Conservation (phyloP, 2,113 vertebrate species). For the Procavia capensis region DNA sequence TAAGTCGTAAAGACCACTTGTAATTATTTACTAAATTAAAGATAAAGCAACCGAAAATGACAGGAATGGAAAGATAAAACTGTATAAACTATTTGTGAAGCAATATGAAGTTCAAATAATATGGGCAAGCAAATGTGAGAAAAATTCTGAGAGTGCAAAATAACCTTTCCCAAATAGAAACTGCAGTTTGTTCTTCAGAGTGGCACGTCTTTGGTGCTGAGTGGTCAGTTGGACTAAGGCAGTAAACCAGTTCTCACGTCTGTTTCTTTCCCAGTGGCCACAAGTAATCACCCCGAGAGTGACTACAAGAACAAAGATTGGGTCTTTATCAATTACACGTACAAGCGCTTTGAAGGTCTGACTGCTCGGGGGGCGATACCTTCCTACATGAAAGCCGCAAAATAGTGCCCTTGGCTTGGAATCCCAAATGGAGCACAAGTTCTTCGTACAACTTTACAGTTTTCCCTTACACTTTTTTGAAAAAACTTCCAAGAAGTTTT, state of each 20-base stretch:
- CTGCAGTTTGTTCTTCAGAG: neutral
- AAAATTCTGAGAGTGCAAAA: neutral
- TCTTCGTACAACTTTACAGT: slow-evolving; percentile 30
- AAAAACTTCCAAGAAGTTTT: slow-evolving; percentile 71
- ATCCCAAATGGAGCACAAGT: neutral
- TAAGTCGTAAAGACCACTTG: neutral
- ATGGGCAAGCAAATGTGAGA: neutral
- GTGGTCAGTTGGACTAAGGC: neutral
- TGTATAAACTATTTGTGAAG: neutral
- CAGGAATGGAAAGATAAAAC: neutral
- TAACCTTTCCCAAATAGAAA: neutral
- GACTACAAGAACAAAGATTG: slow-evolving; percentile 99
- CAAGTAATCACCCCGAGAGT: slow-evolving; percentile 94
- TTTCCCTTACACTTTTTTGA: slow-evolving; percentile 44
- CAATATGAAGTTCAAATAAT: slow-evolving; percentile 32
- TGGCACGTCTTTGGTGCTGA: neutral
- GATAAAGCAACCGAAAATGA: neutral
- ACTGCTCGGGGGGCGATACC: slow-evolving; percentile 97
- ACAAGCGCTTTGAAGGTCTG: slow-evolving; percentile 98
- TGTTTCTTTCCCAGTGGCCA: slow-evolving; percentile 83
- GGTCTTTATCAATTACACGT: slow-evolving; percentile 99
- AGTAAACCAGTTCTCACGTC: slow-evolving; percentile 11
- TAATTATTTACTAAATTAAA: slow-evolving; percentile 31
- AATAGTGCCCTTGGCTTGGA: slow-evolving; percentile 81
- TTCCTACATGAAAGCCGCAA: slow-evolving; percentile 97